Evolutionary conservation across 1,140 invertebrate genomes (phyloP).

Genomic region (Meloidogyne hapla): DNA sequence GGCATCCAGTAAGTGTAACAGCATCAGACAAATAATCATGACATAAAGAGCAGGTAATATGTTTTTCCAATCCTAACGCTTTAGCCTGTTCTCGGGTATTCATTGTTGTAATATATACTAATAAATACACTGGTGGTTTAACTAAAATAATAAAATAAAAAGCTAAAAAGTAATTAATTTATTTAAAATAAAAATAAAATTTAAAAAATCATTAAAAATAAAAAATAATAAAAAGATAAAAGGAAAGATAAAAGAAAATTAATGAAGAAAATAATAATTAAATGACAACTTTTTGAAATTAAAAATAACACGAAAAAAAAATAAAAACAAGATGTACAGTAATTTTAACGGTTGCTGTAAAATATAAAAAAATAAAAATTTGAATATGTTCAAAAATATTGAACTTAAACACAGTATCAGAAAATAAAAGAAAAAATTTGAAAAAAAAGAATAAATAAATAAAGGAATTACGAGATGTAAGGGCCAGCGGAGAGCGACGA

Average conservation of each 20-base stretch:
- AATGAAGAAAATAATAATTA: no score
- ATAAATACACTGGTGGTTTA: no score
- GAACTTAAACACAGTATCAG: not conserved
- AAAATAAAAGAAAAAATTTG: not conserved
- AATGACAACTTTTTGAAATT: no score
- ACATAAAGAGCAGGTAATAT: slow-evolving; percentile 34
- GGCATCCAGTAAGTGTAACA: slow-evolving; percentile 33
- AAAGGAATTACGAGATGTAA: not conserved
- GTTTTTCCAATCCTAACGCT: slow-evolving; percentile 1
- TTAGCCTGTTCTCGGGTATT: not conserved
- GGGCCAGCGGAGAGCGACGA: not conserved
- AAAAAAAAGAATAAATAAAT: not conserved
- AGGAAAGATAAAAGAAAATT: no score
- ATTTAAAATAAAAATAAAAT: no score
- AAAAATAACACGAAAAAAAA: no score
- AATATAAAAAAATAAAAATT: not conserved
- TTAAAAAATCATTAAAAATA: no score
- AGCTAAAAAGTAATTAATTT: no score
- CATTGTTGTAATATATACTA: not conserved
- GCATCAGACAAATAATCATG: slow-evolving; percentile 27
- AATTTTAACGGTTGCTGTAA: not conserved
- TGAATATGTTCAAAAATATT: not conserved
- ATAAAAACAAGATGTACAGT: no score
- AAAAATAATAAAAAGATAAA: no score
- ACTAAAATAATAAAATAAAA: not conserved